Evolutionary conservation across 2,888 invertebrate genomes (phyloP).

Genomic region (Hirtodrosophila confusa): DNA sequence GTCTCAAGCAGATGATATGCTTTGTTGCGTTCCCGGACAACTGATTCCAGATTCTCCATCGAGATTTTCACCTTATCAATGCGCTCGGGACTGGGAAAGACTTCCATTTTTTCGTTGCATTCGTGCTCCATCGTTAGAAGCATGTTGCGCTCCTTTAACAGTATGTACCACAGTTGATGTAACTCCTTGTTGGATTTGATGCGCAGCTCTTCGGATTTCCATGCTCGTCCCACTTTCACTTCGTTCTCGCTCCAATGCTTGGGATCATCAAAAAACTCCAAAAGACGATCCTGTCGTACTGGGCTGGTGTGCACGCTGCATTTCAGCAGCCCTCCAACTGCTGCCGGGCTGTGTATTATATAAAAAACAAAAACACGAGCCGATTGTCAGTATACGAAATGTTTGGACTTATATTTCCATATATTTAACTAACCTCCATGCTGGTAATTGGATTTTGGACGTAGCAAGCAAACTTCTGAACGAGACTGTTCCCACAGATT

Average conservation of each 20-base stretch:
- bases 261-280: constrained; percentile 95
- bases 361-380: constrained; percentile 37
- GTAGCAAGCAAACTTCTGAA: constrained; percentile 42
- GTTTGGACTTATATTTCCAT: not conserved
- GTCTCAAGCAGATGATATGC: constrained; percentile 96
- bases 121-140: constrained; percentile 97
- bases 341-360: constrained; percentile 50
- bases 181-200: constrained; percentile 97
- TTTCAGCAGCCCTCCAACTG: constrained; percentile 34
- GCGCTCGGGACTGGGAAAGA: constrained; percentile 96
- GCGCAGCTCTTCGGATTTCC: constrained; percentile 95
- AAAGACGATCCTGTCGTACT: constrained; percentile 84
- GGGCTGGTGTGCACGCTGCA: constrained; percentile 50
- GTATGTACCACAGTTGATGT: constrained; percentile 96
- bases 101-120: constrained; percentile 87
- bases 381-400: not conserved
- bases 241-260: constrained; percentile 92
- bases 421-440: constrained; percentile 46
- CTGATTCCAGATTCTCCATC: constrained; percentile 96
- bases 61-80: constrained; percentile 96
- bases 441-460: constrained; percentile 30
- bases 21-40: constrained; percentile 95
- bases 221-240: constrained; percentile 93
- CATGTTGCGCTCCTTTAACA: constrained; percentile 99
- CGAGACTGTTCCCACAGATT: constrained; percentile 47